Conservation (phyloP, 2,113 vertebrate species). For the Proterorhinus semilunaris region DNA sequence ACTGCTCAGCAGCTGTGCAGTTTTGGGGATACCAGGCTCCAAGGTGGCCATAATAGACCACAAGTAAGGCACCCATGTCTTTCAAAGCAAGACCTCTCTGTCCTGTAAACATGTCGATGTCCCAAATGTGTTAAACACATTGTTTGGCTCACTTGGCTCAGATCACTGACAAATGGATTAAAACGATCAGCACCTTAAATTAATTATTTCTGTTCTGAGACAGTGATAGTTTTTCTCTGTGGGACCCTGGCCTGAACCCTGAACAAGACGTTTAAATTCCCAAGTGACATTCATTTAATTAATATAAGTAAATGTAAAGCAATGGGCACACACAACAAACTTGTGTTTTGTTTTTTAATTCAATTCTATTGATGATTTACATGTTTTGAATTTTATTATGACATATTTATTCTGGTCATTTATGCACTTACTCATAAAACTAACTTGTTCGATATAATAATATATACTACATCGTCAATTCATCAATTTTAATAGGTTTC, state of each 20-base stretch:
- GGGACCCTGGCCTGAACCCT: slow-evolving; percentile 5
- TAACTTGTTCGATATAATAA: no score
- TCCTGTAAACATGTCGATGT: slow-evolving; percentile 17
- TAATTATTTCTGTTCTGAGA: slow-evolving; percentile 3
- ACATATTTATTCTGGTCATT: background rate
- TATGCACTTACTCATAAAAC: no score
- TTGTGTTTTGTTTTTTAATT: background rate
- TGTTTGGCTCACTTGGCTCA: background rate
- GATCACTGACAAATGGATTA: background rate
- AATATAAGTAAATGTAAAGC: background rate
- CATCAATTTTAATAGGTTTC: no score
- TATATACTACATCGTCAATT: no score
- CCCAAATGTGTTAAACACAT: background rate
- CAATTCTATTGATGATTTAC: background rate
- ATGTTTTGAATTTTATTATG: background rate
- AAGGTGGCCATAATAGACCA: slow-evolving; percentile 82
- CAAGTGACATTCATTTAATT: background rate
- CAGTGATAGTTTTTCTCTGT: slow-evolving; percentile 10
- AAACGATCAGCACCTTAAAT: background rate
- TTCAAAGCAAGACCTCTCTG: slow-evolving; percentile 1
- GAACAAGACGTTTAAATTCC: background rate
- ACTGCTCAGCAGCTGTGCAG: slow-evolving; percentile 85
- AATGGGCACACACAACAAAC: background rate
- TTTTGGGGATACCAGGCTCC: slow-evolving; percentile 86
- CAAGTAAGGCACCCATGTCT: slow-evolving; percentile 78